phyloP scores from a whole-genome alignment of 2,113 vertebrate species.

The Ramphastos sulfuratus region DNA sequence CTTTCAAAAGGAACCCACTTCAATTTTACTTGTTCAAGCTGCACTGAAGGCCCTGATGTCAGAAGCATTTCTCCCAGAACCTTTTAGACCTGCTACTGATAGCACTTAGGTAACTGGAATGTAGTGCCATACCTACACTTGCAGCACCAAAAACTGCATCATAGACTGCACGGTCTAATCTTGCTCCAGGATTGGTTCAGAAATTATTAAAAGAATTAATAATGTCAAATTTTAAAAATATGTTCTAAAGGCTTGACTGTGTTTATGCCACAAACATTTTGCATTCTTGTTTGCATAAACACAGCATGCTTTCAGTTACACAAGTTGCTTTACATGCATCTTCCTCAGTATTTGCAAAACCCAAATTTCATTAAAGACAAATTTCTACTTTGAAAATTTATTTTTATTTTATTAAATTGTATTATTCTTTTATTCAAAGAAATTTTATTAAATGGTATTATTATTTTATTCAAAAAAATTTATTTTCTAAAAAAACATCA shows the following conservation, averaged over 20 bases:
- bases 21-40: background rate
- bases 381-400: background rate
- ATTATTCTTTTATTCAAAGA: background rate
- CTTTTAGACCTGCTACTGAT: background rate
- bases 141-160: background rate
- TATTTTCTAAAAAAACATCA: background rate
- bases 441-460: background rate
- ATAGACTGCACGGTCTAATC: background rate
- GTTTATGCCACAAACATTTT: background rate
- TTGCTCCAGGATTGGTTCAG: background rate
- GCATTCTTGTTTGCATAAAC: background rate
- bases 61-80: background rate
- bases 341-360: background rate
- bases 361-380: background rate
- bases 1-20: background rate
- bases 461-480: background rate
- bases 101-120: rapidly evolving
- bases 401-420: background rate
- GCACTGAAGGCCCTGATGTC: background rate
- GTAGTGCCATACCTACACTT: background rate
- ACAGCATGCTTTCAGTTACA: background rate
- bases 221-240: background rate
- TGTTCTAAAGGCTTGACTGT: background rate
- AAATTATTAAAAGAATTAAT: background rate
- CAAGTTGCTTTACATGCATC: background rate